Evolutionary conservation across 2,113 vertebrate species (phyloP).

Genomic region (Colistium nudipinnis): DNA sequence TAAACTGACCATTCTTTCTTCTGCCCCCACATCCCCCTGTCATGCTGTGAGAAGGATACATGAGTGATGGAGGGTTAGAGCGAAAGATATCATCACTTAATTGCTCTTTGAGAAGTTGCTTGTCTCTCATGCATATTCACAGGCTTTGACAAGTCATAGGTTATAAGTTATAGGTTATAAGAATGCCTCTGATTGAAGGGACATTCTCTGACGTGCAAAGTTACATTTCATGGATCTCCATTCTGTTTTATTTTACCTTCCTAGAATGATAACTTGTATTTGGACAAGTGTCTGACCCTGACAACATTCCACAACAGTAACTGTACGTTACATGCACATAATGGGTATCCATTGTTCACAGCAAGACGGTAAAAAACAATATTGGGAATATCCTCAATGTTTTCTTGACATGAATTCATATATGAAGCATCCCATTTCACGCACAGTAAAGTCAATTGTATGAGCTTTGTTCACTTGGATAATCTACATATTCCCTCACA

Average conservation of each 20-base stretch:
- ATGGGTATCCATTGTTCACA: background rate
- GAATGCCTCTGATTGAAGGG: background rate
- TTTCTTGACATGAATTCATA: background rate
- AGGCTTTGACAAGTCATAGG: background rate
- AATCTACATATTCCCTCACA: too few species aligned
- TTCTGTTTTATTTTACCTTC: background rate
- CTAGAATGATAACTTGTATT: background rate
- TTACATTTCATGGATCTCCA: background rate
- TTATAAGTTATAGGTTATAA: too few species aligned
- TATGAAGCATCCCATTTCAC: background rate
- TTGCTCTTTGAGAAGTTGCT: conserved; percentile 30
- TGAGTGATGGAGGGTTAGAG: conserved; percentile 18
- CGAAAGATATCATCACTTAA: conserved; percentile 59
- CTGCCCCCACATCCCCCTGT: conserved; percentile 27
- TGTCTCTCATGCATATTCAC: conserved; percentile 2
- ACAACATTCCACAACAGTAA: background rate
- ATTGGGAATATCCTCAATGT: background rate
- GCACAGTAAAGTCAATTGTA: background rate
- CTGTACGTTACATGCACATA: background rate
- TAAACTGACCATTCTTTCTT: conserved; percentile 44
- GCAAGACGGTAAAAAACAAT: background rate
- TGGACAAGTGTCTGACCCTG: too few species aligned
- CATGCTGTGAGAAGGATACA: conserved; percentile 8
- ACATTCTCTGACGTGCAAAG: background rate
- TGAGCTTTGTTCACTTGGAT: too few species aligned